Evolutionary conservation across 2,888 invertebrate species (phyloP).

Genomic region (Drosophila nigritarsus): DNA sequence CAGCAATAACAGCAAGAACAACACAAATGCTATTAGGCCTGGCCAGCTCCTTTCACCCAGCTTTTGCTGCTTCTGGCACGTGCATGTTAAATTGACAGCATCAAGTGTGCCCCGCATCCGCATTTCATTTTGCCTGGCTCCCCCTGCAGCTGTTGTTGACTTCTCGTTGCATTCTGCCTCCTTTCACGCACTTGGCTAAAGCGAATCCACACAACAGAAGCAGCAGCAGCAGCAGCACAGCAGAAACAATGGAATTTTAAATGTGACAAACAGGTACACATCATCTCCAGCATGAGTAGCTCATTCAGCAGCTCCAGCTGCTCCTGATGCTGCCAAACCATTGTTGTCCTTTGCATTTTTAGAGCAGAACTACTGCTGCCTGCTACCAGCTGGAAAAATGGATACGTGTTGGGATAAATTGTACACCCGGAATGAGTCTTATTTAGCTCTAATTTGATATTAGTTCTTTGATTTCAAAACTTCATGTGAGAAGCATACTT

Average conservation of each 20-base stretch:
- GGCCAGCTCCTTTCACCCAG: conserved; percentile 15
- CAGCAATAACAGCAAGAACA: conserved; percentile 57
- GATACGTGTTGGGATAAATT: background rate
- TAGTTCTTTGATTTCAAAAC: background rate
- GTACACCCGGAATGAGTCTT: background rate
- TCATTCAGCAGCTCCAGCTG: conserved; percentile 1
- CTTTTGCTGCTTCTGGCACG: background rate
- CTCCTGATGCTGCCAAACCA: background rate
- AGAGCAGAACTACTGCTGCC: background rate
- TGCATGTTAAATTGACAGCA: conserved; percentile 56
- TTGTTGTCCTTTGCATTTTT: conserved; percentile 18
- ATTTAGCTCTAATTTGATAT: background rate
- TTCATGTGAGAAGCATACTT: background rate
- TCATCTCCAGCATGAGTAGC: conserved; percentile 34
- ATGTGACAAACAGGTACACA: conserved; percentile 65
- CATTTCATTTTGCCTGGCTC: conserved; percentile 18
- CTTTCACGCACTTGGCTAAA: conserved; percentile 48
- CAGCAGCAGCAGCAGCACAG: conserved; percentile 35
- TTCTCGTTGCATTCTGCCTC: conserved; percentile 25
- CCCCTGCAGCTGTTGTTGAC: conserved; percentile 44
- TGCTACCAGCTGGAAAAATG: background rate
- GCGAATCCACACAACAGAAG: conserved; percentile 32
- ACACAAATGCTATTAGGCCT: conserved; percentile 32
- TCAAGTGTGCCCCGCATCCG: background rate
- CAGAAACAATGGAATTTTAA: conserved; percentile 73